Percentiles rank a stretch among this genome's conserved stretches.
Evolutionary conservation across 2,113 vertebrate species (phyloP).

Genomic region (Burhinus bistriatus): DNA sequence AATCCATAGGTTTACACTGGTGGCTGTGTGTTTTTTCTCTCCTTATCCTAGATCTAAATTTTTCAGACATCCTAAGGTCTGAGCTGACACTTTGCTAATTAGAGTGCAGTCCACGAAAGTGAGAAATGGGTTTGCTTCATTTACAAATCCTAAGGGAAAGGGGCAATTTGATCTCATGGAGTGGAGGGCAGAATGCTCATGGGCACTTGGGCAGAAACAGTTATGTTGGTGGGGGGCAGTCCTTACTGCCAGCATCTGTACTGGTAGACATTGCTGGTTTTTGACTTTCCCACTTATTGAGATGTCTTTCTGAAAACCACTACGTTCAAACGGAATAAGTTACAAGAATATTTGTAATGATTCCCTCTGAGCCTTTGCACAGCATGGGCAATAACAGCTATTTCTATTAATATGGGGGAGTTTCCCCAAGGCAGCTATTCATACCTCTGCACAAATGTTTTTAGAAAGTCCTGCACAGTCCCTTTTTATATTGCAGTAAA

Average conservation of each 20-base stretch:
- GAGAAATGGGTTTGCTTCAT: background rate
- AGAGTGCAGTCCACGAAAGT: background rate
- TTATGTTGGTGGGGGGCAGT: background rate
- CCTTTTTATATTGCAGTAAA: slow-evolving; percentile 39
- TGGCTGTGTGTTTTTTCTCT: background rate
- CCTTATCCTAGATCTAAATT: background rate
- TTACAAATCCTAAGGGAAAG: background rate
- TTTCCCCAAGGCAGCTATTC: slow-evolving; percentile 59
- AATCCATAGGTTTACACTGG: background rate
- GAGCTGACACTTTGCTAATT: background rate
- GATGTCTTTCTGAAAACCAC: slow-evolving; percentile 6
- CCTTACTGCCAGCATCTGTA: background rate
- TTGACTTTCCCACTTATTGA: background rate
- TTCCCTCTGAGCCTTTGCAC: background rate
- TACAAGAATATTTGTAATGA: slow-evolving; percentile 28
- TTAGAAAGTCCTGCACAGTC: slow-evolving; percentile 23
- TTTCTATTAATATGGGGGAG: slow-evolving; percentile 53
- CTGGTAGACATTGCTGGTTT: background rate
- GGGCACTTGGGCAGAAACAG: background rate
- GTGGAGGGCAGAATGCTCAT: background rate
- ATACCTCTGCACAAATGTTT: slow-evolving; percentile 38
- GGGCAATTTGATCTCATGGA: background rate
- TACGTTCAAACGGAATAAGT: background rate
- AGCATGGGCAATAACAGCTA: background rate
- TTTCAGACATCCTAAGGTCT: background rate